Conservation (phyloP, 2,797 vertebrate genomes). For the Pitangus sulphuratus region DNA sequence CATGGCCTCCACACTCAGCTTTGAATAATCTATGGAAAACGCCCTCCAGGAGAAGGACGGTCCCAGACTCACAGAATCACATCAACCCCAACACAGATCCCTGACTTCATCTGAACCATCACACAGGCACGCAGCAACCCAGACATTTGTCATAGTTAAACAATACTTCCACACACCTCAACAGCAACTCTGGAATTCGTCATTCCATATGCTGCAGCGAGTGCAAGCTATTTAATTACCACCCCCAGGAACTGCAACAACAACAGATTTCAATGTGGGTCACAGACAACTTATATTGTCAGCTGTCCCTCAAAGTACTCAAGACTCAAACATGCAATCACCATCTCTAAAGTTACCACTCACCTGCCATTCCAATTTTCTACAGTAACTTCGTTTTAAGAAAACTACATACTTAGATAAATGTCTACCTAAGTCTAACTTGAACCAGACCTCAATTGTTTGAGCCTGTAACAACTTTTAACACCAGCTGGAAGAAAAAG, state of each 20-base stretch:
- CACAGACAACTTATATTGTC: not conserved
- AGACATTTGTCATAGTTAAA: not conserved
- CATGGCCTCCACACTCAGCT: not conserved
- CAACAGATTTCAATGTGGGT: not conserved
- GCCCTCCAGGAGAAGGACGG: not conserved
- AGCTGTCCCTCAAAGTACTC: not conserved
- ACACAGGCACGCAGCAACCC: rapidly evolving
- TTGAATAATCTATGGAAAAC: not conserved
- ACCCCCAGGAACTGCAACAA: not conserved
- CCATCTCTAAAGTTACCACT: not conserved
- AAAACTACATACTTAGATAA: not conserved
- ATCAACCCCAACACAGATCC: not conserved
- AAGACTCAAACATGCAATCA: not conserved
- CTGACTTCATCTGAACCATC: not conserved
- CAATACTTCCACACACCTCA: not conserved
- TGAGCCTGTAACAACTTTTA: not conserved
- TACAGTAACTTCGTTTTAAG: not conserved
- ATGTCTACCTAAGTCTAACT: not conserved
- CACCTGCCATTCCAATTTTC: not conserved
- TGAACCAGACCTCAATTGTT: not conserved
- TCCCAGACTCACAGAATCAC: not conserved
- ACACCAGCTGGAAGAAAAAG: not conserved
- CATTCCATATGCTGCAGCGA: not conserved
- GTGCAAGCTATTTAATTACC: not conserved
- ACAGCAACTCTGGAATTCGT: not conserved